Evolutionary conservation across 2,797 vertebrate species (phyloP).

Genomic region (Chlorospingus semifuscus): DNA sequence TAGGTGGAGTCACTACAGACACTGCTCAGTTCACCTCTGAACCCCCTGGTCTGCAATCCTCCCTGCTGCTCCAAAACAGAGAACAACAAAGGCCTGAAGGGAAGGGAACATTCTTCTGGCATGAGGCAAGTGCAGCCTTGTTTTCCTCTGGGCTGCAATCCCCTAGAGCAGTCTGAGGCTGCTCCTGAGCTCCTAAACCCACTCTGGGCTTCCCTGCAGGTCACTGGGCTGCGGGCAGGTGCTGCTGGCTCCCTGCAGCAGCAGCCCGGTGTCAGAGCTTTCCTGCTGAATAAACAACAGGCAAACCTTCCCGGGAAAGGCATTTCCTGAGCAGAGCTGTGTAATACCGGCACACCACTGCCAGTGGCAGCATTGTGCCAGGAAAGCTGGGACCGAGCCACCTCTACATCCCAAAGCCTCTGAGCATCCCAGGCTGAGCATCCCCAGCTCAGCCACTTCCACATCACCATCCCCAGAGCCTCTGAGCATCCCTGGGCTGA

Average conservation of each 20-base stretch:
- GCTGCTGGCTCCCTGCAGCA: neutral
- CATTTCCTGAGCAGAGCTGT: neutral
- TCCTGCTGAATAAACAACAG: neutral
- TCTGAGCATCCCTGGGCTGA: too few relatives aligned
- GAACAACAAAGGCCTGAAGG: neutral
- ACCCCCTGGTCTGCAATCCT: neutral
- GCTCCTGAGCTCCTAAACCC: neutral
- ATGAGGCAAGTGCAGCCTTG: neutral
- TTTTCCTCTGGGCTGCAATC: neutral
- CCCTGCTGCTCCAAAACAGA: neutral
- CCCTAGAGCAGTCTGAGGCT: neutral
- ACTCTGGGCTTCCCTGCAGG: neutral
- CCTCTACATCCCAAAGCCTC: neutral
- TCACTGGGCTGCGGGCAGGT: neutral
- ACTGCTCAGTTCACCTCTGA: neutral
- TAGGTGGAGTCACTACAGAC: neutral
- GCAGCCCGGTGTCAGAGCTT: neutral
- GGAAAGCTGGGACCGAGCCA: neutral
- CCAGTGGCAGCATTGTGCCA: slow-evolving; percentile 86
- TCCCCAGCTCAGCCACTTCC: too few relatives aligned
- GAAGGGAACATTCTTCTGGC: slow-evolving; percentile 32
- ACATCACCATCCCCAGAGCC: too few relatives aligned
- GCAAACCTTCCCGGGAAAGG: rapidly evolving
- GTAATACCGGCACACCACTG: slow-evolving; percentile 67
- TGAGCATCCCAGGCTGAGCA: too few relatives aligned